Base-by-base conservation (phyloP, 2,113 vertebrate genomes). In the Sorex araneus region DNA sequence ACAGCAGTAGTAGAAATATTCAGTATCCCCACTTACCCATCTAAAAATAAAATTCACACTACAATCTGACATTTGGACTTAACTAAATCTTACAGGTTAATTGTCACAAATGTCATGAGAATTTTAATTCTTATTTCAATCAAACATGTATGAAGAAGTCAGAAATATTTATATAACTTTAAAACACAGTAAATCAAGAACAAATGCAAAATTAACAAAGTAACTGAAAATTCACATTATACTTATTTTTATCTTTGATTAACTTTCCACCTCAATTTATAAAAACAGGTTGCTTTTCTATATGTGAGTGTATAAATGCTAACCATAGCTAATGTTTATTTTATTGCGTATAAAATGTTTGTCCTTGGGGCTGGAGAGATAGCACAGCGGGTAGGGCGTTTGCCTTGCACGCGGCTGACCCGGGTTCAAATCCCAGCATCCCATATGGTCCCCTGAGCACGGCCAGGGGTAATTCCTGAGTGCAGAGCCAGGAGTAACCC, bases 121-220 rank as follows among this genome's bases (percentile, higher is more conserved):
- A 73, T 19, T 74, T 93, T 79, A 32, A 80, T 66, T 70, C 25
- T 75, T 83, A 79, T 34, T 36, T 93, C 8, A 84, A 19, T 50
- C 32, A 80, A 86, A 69, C 82, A 10, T 16, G 5, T 78, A 43
- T 12, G 23, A 84, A 67, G 71, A 92, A 85, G 5, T 85, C 11
- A 92, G 40, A 86, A 66, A 89, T 81, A 78, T 43, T 63, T 84
- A 30, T 57, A 15, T 81, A 19, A 47, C 74, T 94, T 93, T 60
- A 92, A 96, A 94, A 47, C 45, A 67, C 89, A 88, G 69, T 89
- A 81, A 43, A 67, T 76, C 9, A 57, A 89, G 34, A 92, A 32
- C 47, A 80, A 86, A 87, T 16, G 81, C 25, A 90, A 90, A 95
- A 67, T 84, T 87, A 84, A 91, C 47, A n/a, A 77, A 87, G 75